These are phyloP conservation scores for Lucifuga dentata DNA, from an alignment of 2,113 vertebrate genomes.

Conservation along the genomic window DNA sequence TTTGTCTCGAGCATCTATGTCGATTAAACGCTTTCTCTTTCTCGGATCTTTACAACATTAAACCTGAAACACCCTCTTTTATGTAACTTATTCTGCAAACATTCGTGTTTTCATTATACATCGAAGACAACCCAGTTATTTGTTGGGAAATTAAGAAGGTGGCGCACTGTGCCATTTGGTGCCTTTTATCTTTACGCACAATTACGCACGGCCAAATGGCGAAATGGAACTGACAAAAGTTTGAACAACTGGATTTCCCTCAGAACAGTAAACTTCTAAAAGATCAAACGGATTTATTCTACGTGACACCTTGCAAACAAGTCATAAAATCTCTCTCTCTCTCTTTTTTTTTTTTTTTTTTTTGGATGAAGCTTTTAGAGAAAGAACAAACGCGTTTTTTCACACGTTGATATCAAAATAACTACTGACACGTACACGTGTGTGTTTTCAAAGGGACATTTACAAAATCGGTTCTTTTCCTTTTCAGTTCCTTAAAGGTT, in stretches of 20 bases:
- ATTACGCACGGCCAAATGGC: constrained; percentile 41
- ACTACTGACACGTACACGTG: constrained; percentile 44
- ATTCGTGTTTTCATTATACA: neutral
- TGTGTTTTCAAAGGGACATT: constrained; percentile 41
- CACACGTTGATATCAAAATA: constrained; percentile 60
- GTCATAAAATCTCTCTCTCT: constrained; percentile 57
- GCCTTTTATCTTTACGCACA: constrained; percentile 62
- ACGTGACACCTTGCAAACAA: constrained; percentile 37
- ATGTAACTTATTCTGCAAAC: no score
- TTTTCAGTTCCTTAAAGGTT: neutral
- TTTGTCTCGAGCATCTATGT: no score
- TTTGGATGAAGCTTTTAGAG: constrained; percentile 13
- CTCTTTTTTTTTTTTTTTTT: no score
- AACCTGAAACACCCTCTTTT: no score
- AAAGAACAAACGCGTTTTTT: constrained; percentile 49
- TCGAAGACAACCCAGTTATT: neutral
- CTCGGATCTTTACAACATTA: no score
- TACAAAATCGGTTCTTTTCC: constrained; percentile 5
- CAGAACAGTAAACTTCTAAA: constrained; percentile 35
- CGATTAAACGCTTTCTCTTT: no score
- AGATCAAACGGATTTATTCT: constrained; percentile 61
- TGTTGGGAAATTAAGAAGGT: neutral
- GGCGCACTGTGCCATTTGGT: constrained; percentile 25
- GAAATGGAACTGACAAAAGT: neutral
- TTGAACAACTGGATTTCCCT: neutral